Evolutionary conservation across 2,113 vertebrate species (phyloP), one percentile per base, ranked within the genome.

Genomic region (Grallaria varia): DNA sequence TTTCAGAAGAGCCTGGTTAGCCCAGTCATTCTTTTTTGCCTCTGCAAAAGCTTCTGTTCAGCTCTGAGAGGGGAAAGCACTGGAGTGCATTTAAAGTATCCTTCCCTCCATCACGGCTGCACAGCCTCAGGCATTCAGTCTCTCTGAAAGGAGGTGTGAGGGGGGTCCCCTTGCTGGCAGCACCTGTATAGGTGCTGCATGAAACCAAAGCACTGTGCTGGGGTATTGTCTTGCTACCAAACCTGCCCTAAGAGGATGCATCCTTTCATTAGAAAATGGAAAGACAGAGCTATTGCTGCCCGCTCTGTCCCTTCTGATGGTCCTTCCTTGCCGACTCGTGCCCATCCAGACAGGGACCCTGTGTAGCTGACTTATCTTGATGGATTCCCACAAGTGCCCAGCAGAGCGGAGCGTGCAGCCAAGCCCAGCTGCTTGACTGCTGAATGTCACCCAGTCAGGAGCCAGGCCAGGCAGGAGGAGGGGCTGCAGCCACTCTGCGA

Each of bases 351-450:
- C 52, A 66, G 39, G 39, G 23, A 44, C 28, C 24, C 47, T 93
- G 89, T 79, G 76, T 24, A 42, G 42, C 40, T 40, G 2, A 20
- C 42, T 50, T 30, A 52, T 56, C 55, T 31, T 62, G 73, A 50
- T 42, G 72, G 77, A 84, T 84, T 84, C 78, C 47, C 30, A 11
- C 81, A 79, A 81, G 67, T 90, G 87, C 63, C 67, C 2, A 7
- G 69, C 21, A 2, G 3, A 6, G 44, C 84, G 49, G 66, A 67
- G 68, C 25, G 6, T 67, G 89, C 77, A 73, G n/a, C 15, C 6
- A 50, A 68, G 73, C 88, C 68, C 91, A 95, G 92, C 78, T 94
- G 90, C 90, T 92, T 92, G 69, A 22, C 79, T 66, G 83, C 91
- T 95, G 72, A 71, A 66, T 80, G 82, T 87, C 94, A 92, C 71